phyloP scores from a whole-genome alignment of 2,888 invertebrate species.

The Notodonta dromedarius region DNA sequence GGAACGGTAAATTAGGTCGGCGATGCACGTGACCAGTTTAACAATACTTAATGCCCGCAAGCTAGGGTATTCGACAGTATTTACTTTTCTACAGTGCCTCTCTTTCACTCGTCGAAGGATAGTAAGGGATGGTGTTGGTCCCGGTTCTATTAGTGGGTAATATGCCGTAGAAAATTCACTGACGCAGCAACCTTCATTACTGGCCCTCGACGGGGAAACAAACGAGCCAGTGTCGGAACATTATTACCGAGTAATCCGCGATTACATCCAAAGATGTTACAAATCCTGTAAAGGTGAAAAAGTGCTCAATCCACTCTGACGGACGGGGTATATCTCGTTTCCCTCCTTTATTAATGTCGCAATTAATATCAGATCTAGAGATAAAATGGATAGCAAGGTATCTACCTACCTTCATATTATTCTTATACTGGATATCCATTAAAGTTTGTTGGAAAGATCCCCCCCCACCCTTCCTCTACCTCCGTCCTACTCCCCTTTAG shows the following conservation, averaged over 20 bases:
- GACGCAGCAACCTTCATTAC: conserved; percentile 58
- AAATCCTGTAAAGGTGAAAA: conserved; percentile 56
- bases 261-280: conserved; percentile 50
- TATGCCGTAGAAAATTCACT: conserved; percentile 47
- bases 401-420: no score
- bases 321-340: conserved; percentile 42
- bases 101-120: conserved; percentile 26
- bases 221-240: conserved; percentile 49
- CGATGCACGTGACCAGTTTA: conserved; percentile 66
- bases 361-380: no score
- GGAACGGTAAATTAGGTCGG: conserved; percentile 73
- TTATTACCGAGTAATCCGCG: conserved; percentile 54
- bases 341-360: conserved; percentile 4
- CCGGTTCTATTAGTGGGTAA: conserved; percentile 41
- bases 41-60: conserved; percentile 53
- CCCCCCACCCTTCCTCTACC: no score
- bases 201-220: conserved; percentile 51
- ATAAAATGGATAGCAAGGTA: no score
- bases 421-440: no score
- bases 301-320: conserved; percentile 48
- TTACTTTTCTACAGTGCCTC: conserved; percentile 46
- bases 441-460: no score
- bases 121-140: conserved; percentile 29
- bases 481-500: no score
- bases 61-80: conserved; percentile 52